Evolutionary conservation across 2,888 invertebrate species (phyloP), one percentile per base, ranked within the genome.

Genomic region (Scrobipalpa atriplicella): DNA sequence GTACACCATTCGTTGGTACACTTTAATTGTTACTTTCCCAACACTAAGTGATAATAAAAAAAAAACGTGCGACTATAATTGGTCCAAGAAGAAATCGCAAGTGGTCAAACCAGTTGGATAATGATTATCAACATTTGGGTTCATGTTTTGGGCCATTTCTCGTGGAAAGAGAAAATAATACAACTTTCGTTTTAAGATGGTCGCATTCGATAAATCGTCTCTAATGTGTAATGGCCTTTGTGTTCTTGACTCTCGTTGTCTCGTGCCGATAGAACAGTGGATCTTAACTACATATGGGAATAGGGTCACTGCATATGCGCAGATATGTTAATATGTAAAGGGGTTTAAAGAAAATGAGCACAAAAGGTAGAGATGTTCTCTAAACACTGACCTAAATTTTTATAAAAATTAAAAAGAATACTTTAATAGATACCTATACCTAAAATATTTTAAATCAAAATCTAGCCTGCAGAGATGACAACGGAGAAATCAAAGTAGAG

Each of bases 151-250:
- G 36, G 11, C 29, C 58, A 56, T 64, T 67, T 67, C 43, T 51
- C 38, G 60, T 56, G 52, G 61, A 68, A 68, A 68, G 68, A 43
- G 39, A 36, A 52, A 56, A 21, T 41, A 41, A 51, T 19, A 19
- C 18, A 10, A 61, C 66, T 66, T 66, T 66, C 68, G 65, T 63
- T 13, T 10, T 21, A 8, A 58, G 66, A 66, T 66, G 64, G 60
- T 66, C 64, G 52, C 56, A 38, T 67, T 67, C 43, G 68, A 68
- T 68, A 60, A 58, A 47, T 54, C 38, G 58, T 39, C 51, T 16
- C 56, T 43, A 39, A 29, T 62, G 62, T 18, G 62, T 65, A 67
- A 67, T 65, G 62, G 67, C 65, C 67, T 65, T 65, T 65, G 65
- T 64, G 54, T 41, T 9, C 21, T 21, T 11, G 54, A 2, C 18